Evolutionary conservation across 2,888 invertebrate genomes (phyloP).

Genomic region (Galerucella calmariensis): DNA sequence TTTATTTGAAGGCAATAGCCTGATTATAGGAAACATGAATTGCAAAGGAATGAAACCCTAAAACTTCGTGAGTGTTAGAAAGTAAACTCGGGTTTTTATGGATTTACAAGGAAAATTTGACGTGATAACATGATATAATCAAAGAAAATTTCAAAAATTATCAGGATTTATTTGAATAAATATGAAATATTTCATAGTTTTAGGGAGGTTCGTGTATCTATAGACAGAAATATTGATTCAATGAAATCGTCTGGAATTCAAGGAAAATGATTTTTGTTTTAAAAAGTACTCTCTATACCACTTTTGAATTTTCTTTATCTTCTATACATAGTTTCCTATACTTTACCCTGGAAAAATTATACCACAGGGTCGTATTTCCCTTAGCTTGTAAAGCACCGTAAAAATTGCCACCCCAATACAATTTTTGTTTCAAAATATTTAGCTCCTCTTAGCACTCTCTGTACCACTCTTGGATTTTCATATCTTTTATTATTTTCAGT

Average conservation of each 20-base stretch:
- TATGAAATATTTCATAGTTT: background rate
- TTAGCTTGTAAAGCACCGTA: too few species aligned
- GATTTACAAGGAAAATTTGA: background rate
- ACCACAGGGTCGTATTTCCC: too few species aligned
- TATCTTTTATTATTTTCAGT: too few species aligned
- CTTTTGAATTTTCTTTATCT: too few species aligned
- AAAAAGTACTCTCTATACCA: too few species aligned
- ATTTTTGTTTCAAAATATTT: too few species aligned
- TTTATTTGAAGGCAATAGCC: constrained; percentile 23
- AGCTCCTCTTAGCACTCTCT: too few species aligned
- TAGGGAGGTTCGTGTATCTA: background rate
- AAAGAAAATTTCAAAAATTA: background rate
- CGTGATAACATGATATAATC: constrained; percentile 1
- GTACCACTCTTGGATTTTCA: too few species aligned
- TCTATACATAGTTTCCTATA: too few species aligned
- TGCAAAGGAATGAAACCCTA: background rate
- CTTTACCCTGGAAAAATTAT: too few species aligned
- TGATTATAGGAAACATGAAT: background rate
- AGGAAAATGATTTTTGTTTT: too few species aligned
- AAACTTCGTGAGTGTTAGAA: background rate
- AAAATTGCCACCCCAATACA: too few species aligned
- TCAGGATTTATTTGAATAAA: background rate
- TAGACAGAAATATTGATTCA: background rate
- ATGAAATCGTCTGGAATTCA: background rate
- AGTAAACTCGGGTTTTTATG: background rate